Conservation (phyloP, 2,888 invertebrate species). For the Sesia apiformis region DNA sequence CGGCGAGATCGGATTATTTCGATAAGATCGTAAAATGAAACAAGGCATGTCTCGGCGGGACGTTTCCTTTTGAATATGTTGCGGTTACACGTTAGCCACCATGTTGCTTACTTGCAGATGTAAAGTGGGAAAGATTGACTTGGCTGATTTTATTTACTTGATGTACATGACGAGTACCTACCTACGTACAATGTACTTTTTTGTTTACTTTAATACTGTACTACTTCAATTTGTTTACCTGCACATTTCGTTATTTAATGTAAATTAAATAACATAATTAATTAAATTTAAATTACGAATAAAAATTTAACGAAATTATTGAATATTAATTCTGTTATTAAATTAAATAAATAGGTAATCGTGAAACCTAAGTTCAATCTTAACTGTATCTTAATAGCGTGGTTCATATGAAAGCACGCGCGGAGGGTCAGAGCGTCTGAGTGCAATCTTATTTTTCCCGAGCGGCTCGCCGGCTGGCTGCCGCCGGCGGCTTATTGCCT, state of each 20-base stretch:
- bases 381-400: no score
- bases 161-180: no score
- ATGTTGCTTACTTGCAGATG: slow-evolving; percentile 38
- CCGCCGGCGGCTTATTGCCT: slow-evolving; percentile 70
- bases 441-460: slow-evolving; percentile 70
- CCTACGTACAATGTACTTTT: no score
- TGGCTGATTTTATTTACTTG: slow-evolving; percentile 22
- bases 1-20: slow-evolving; percentile 71
- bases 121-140: slow-evolving; percentile 41
- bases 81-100: slow-evolving; percentile 30
- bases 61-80: slow-evolving; percentile 59
- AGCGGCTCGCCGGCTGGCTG: slow-evolving; percentile 52
- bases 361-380: no score
- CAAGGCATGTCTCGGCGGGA: slow-evolving; percentile 60
- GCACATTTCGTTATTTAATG: no score
- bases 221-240: no score
- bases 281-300: no score
- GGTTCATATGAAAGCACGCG: slow-evolving; percentile 39
- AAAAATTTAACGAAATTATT: not conserved
- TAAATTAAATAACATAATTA: no score
- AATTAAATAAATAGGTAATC: not conserved
- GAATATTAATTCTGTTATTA: not conserved
- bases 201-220: no score
- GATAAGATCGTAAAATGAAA: slow-evolving; percentile 74
- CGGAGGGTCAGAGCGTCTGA: slow-evolving; percentile 33